Evolutionary conservation across 2,113 vertebrate genomes (phyloP).

Genomic region (Drymodes brunneopygia): DNA sequence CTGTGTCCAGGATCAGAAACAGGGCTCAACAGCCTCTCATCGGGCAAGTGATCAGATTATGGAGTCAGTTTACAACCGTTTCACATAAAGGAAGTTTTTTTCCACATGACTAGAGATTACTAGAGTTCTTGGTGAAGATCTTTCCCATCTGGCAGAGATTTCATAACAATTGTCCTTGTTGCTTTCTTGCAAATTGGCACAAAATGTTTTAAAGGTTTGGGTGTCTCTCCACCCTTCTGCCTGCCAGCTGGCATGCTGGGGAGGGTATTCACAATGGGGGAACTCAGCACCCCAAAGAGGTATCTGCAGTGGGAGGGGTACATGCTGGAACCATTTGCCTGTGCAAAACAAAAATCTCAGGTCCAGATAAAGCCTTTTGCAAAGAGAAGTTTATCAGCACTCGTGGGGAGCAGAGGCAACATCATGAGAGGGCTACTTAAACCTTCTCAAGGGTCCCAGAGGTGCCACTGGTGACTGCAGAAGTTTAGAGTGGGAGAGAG

Average conservation of each 20-base stretch:
- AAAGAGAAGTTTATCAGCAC: neutral
- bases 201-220: neutral
- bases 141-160: neutral
- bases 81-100: neutral
- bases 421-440: neutral
- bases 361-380: neutral
- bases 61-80: neutral
- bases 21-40: neutral
- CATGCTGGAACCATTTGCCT: neutral
- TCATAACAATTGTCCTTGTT: neutral
- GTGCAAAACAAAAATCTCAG: neutral
- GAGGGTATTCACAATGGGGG: neutral
- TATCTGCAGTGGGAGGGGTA: neutral
- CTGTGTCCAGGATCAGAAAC: neutral
- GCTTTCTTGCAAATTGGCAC: neutral
- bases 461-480: neutral
- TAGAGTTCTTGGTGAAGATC: neutral
- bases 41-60: neutral
- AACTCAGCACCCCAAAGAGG: neutral
- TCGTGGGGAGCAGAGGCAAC: accelerated
- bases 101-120: neutral
- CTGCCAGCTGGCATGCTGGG: neutral
- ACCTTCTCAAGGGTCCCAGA: neutral
- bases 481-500: neutral
- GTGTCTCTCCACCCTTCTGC: neutral